Base-by-base conservation (phyloP, 2,113 vertebrate species). In the Fukomys damarensis region DNA sequence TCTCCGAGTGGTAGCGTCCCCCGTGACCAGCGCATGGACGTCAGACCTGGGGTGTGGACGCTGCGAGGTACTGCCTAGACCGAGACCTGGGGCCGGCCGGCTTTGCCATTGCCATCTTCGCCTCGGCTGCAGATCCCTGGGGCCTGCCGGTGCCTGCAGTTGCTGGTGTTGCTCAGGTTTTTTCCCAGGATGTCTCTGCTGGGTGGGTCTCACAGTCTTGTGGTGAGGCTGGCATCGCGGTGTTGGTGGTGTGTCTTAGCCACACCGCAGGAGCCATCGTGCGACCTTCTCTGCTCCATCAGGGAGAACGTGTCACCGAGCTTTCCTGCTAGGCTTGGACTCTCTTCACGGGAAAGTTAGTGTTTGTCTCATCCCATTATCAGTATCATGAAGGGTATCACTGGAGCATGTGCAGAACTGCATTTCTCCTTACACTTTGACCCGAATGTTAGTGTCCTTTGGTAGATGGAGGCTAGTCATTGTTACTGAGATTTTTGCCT, bases 301-400 rank as follows among this genome's bases (percentile, higher is more conserved):
- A 0, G 28, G 28, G 17, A n/a, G 43, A 38, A 30, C 0, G 0
- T 28, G 9, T 24, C 0, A 0, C 0, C 11, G 3, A 16, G 35
- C 54, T 26, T 24, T 24, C 0, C 28, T 56, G 30, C 74, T 16
- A 22, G 30, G 52, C 35, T 32, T 28, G 7, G 28, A 32, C 49
- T 54, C 83, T 88, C 68, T 63, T 72, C 86, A 10, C 38, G 52
- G 14, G 24, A 20, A n/a, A 84, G 68, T 52, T 46, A 19, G 19
- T 19, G 0, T 17, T 49, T 70, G 82, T 83, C 11, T 61, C 43
- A 59, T 90, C 52, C 35, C 54, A 94, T 46, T 66, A 19, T 49
- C 30, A 81, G 19, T 65, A 35, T 61, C 61, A 65, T 72, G 11
- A 38, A 90, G 63, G 43, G 84, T 63, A 38, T 77, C 41, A 56